Conservation (phyloP, 2,113 vertebrate genomes). For the Neodon shergylaensis region DNA sequence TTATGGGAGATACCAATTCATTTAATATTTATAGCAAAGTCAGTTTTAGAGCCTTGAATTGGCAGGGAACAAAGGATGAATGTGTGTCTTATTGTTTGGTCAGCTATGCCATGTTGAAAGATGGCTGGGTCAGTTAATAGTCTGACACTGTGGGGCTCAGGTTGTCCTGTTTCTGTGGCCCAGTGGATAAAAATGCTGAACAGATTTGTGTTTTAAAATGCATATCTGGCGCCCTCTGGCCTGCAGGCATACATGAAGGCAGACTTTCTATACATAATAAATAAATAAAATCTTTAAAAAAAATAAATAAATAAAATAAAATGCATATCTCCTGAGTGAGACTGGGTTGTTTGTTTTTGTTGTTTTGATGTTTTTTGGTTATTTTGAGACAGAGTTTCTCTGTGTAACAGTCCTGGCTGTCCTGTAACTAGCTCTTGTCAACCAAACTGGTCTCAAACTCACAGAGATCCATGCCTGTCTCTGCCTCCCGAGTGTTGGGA, state of each 20-base stretch:
- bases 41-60: neutral
- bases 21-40: slow-evolving; percentile 38
- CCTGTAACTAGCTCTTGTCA: too few relatives aligned
- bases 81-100: neutral
- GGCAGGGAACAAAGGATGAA: neutral
- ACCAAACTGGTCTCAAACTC: too few relatives aligned
- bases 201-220: slow-evolving; percentile 12
- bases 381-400: too few relatives aligned
- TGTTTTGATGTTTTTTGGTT: too few relatives aligned
- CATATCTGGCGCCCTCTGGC: too few relatives aligned
- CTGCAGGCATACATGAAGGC: too few relatives aligned
- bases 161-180: neutral
- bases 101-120: neutral
- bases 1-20: neutral
- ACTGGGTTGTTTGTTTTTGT: neutral
- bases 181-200: neutral
- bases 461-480: too few relatives aligned
- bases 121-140: neutral
- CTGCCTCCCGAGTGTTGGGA: too few relatives aligned
- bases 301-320: too few relatives aligned
- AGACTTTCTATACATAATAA: too few relatives aligned
- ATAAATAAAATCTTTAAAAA: too few relatives aligned
- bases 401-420: too few relatives aligned
- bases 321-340: neutral
- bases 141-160: neutral